A percentile compares a stretch with the other conserved stretches of the same genome.
phyloP scores from a whole-genome alignment of 2,113 vertebrate species.

The Lycocorax pyrrhopterus region DNA sequence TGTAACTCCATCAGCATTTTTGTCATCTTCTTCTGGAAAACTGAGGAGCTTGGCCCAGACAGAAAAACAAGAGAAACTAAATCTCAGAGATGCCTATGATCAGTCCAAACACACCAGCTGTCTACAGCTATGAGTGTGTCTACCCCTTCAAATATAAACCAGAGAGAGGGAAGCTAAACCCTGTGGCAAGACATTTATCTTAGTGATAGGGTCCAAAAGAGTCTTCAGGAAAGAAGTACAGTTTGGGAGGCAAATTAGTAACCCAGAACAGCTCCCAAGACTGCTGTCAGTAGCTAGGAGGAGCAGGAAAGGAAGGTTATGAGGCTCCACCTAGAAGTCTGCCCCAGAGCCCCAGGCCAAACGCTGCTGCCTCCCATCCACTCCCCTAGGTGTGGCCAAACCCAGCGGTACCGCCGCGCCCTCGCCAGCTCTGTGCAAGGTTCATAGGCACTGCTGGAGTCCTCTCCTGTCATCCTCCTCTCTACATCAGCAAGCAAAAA shows the following conservation, averaged over 20 bases:
- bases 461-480: background rate
- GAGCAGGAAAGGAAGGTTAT: background rate
- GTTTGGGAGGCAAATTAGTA: background rate
- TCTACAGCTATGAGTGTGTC: background rate
- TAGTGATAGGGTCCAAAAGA: background rate
- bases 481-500: background rate
- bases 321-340: background rate
- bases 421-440: slow-evolving; percentile 8
- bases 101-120: background rate
- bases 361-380: background rate
- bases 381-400: slow-evolving; percentile 9
- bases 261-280: background rate
- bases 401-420: accelerated
- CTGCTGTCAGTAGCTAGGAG: background rate
- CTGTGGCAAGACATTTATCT: background rate
- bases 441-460: background rate
- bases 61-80: background rate
- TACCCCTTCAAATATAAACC: background rate
- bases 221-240: background rate
- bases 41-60: background rate
- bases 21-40: background rate
- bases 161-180: background rate
- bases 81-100: background rate
- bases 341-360: slow-evolving; percentile 11
- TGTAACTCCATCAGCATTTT: background rate